A percentile compares a stretch with the other conserved stretches of the same genome.
Conservation (phyloP, 2,888 invertebrate genomes). For the Folsomia manolachei region DNA sequence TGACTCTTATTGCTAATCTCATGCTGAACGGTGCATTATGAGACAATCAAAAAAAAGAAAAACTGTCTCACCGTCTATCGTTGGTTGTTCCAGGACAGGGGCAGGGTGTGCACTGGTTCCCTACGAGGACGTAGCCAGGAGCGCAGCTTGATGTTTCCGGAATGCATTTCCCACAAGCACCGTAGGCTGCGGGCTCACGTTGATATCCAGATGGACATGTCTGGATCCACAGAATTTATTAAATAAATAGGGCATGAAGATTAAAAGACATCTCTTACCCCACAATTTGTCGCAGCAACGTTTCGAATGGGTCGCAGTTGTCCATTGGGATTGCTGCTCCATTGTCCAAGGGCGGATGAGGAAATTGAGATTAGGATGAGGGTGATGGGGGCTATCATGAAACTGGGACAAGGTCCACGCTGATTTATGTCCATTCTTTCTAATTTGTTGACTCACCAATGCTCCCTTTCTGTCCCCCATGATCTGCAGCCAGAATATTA, state of each 20-base stretch:
- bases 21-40: too few relatives aligned
- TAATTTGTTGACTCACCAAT: too few relatives aligned
- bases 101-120: slow-evolving; percentile 27
- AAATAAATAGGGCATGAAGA: background rate
- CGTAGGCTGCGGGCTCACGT: slow-evolving; percentile 4
- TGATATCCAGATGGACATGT: slow-evolving; percentile 27
- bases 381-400: background rate
- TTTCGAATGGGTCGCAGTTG: slow-evolving; percentile 13
- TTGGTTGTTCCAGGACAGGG: slow-evolving; percentile 35
- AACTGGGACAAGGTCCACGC: too few relatives aligned
- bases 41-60: background rate
- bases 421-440: too few relatives aligned
- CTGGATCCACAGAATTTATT: slow-evolving; percentile 12
- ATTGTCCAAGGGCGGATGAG: background rate
- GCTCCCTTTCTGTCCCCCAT: too few relatives aligned
- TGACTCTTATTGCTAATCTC: background rate
- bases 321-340: slow-evolving; percentile 20
- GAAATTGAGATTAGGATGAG: background rate
- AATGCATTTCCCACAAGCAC: slow-evolving; percentile 32
- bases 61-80: slow-evolving; percentile 17
- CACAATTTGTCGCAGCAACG: slow-evolving; percentile 13
- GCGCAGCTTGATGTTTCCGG: slow-evolving; percentile 17
- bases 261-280: slow-evolving; percentile 21
- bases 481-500: too few relatives aligned
- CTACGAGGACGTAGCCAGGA: slow-evolving; percentile 21